Percentiles rank a stretch among this genome's conserved stretches.
Evolutionary conservation across 2,888 invertebrate species (phyloP).

Genomic region (Lepidochitona cinerea): DNA sequence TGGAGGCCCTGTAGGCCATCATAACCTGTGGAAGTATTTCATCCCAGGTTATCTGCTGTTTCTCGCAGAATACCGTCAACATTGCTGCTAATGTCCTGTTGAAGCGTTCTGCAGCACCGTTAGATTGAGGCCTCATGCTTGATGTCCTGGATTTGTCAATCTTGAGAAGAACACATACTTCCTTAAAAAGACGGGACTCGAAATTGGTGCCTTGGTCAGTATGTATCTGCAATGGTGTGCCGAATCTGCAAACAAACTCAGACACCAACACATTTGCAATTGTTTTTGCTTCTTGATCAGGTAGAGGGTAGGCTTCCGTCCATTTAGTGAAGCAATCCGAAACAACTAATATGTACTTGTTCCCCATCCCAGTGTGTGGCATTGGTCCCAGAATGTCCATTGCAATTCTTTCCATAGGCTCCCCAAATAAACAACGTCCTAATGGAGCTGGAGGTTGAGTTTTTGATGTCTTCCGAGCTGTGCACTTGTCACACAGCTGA

Average conservation of each 20-base stretch:
- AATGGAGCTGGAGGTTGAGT: constrained; percentile 11
- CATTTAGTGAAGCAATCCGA: constrained; percentile 30
- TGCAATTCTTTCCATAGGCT: constrained; percentile 16
- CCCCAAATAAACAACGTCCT: neutral
- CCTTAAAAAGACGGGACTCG: constrained; percentile 30
- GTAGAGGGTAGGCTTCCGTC: constrained; percentile 18
- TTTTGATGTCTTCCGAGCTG: constrained; percentile 9
- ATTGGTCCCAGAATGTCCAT: constrained; percentile 24
- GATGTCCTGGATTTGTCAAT: constrained; percentile 30
- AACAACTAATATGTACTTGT: constrained; percentile 22
- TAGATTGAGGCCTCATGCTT: constrained; percentile 18
- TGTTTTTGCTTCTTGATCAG: constrained; percentile 30
- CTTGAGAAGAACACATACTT: constrained; percentile 27
- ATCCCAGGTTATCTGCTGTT: constrained; percentile 24
- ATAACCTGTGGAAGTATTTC: constrained; percentile 17
- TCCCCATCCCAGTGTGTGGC: constrained; percentile 12
- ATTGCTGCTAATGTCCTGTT: constrained; percentile 29
- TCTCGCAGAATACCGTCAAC: constrained; percentile 16
- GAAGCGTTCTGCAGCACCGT: constrained; percentile 19
- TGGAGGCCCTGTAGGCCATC: constrained; percentile 32
- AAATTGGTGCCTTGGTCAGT: constrained; percentile 28
- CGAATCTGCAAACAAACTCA: constrained; percentile 21
- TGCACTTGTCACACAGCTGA: constrained; percentile 22
- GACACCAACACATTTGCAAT: constrained; percentile 30
- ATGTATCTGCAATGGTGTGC: constrained; percentile 27